Evolutionary conservation across 92 coral and sea anemone genomes (phyloP), one percentile per base, ranked within the genome.

Genomic region (Epizoanthus rinbou): DNA sequence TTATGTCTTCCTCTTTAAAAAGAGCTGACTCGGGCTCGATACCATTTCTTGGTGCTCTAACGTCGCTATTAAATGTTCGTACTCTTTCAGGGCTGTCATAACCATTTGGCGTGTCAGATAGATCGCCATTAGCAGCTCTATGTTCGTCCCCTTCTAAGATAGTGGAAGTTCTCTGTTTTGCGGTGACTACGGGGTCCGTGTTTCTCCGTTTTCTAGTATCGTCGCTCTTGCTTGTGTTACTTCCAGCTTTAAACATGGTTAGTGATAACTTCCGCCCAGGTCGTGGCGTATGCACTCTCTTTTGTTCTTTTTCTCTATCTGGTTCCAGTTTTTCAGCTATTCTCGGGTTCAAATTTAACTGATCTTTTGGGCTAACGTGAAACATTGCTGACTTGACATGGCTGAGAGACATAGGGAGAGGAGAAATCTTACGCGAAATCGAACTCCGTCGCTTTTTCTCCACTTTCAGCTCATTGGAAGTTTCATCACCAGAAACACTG

Each of bases 1-100:
- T 93, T 25, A 93, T 85, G 65, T 93, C 97, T 57, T 93, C 97
- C 33, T 93, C 97, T 86, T 93, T 93, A 70, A 93, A 91, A 60
- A 69, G 80, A 0, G 89, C 97, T 35, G 85, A 74, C 57, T 80
- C 90, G 0, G 92, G 92, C 31, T 87, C 82, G 31, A 86, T 76
- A 8, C 71, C 87, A 69, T 62, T 76, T 21, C 84, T 43, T 9
- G 8, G 64, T 52, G 65, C n/a, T 5, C 22, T 21, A 0, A 39
- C 64, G 7, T 84, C 84, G 35, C 80, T 85, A 6, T 43, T 63
- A 14, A 47, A 64, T 54, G 41, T 84, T 25, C 69, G 69, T 21
- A 69, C 43, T 17, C 78, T 63, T 57, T 65, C 79, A 6, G 74
- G 57, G 56, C 57, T 41, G 60, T 67, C 81, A 24, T 72, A 17